Evolutionary conservation across 2,797 vertebrate species (phyloP).

Genomic region (Smutsia temminckii): DNA sequence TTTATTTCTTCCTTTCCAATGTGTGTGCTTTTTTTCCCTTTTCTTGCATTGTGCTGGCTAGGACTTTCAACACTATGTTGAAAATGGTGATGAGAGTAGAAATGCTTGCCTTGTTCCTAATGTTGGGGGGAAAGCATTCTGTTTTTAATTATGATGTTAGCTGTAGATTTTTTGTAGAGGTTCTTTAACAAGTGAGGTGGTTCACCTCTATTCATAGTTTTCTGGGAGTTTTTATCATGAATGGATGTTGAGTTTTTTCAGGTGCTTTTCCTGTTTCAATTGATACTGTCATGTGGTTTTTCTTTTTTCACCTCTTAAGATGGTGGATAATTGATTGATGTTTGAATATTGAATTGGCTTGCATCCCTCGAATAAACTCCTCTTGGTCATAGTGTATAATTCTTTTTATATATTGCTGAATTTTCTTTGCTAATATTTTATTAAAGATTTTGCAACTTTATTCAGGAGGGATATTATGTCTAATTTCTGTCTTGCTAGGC

Average conservation of each 20-base stretch:
- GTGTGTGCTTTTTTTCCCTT: background rate
- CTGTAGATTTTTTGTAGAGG: background rate
- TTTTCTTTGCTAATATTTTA: background rate
- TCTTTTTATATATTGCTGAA: slow-evolving; percentile 4
- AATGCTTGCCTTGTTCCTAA: background rate
- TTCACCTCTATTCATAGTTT: slow-evolving; percentile 15
- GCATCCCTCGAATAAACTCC: background rate
- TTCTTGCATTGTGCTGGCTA: background rate
- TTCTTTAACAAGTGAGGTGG: background rate
- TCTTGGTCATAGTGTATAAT: background rate
- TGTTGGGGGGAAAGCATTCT: background rate
- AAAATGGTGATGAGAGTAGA: background rate
- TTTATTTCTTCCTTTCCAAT: background rate
- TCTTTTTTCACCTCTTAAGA: background rate
- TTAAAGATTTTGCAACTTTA: background rate
- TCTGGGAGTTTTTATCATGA: slow-evolving; percentile 1
- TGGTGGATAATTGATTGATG: background rate
- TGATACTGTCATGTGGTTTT: background rate
- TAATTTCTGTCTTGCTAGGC: background rate
- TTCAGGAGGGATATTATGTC: background rate
- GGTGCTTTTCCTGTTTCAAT: background rate
- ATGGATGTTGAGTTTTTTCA: background rate
- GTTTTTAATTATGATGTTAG: background rate
- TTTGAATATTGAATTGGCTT: background rate
- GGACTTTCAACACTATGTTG: background rate